Base-by-base conservation (phyloP, 2,113 vertebrate genomes). In the Pseudopodoces humilis region DNA sequence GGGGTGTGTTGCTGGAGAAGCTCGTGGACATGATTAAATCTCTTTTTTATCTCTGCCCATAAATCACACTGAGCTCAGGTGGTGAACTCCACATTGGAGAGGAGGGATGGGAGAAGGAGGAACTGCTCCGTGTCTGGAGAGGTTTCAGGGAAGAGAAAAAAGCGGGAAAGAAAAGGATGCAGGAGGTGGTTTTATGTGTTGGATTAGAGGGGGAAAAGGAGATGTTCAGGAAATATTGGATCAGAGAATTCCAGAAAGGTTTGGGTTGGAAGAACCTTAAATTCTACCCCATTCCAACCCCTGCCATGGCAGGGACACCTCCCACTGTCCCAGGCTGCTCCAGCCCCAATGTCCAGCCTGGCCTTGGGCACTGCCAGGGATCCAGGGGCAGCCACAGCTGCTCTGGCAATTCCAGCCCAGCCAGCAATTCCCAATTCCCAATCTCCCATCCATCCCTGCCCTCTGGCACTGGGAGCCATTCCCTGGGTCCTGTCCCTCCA, bases 11-110 rank as follows among this genome's bases (percentile, higher is more conserved):
- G 83, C 92, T 65, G 76, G 81, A 86, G 80, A 21, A 84, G 68
- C 81, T 83, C 78, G 35, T n/a, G 77, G 72, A 46, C 22, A 10
- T 11, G 81, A 92, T 86, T 81, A 91, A 96, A 95, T 87, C 77
- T 65, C 11, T 27, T 65, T 94, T 95, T 87, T 82, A 90, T 81
- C 47, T 71, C 58, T 79, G 21, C 49, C 50, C 71, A 23, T 90
- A 72, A 97, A 95, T 15, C 83, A 65, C 35, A 3, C 3, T 6
- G 27, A 60, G 65, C 64, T n/a, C 67, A 46, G 83, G 64, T 7
- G 4, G 59, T 37, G 60, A 86, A 47, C 39, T 81, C 63, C 31
- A 8, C 2, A 0, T 25, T 59, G 4, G 37, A 11, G 20, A 7
- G 18, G 47, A 62, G 31, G 55, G 71, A 43, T 53, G 41, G 1